Percentiles rank a stretch among this genome's conserved stretches.
Evolutionary conservation across 2,113 vertebrate genomes (phyloP).

Genomic region (Cryptomyrus ogoouensis): DNA sequence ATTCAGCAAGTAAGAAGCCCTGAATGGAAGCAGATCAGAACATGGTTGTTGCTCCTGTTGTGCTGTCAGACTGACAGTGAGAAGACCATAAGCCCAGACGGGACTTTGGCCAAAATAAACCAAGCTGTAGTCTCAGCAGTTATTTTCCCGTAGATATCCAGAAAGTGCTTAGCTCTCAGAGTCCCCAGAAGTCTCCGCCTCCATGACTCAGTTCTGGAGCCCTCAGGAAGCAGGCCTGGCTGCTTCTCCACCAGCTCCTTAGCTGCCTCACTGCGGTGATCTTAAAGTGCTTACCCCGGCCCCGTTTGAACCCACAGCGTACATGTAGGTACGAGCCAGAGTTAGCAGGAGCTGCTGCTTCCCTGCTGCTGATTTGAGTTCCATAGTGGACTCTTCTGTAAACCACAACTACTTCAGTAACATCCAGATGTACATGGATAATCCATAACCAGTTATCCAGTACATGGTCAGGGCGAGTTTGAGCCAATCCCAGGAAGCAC

Average conservation of each 20-base stretch:
- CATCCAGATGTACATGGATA: not conserved
- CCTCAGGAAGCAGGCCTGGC: not conserved
- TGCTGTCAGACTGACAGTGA: not conserved
- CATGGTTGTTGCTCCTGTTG: not conserved
- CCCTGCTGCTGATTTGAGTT: not conserved
- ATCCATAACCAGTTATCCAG: not conserved
- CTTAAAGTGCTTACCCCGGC: not conserved
- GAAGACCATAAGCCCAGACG: not conserved
- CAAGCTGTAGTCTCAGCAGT: conserved; percentile 40
- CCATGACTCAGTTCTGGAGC: conserved; percentile 32
- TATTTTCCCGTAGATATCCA: conserved; percentile 55
- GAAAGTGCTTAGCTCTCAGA: conserved; percentile 47
- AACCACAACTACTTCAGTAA: not conserved
- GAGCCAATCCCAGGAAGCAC: no score
- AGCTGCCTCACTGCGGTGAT: not conserved
- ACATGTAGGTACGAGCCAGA: not conserved
- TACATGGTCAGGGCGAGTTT: not conserved
- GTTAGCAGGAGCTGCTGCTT: not conserved
- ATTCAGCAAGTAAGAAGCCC: not conserved
- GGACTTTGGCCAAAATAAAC: conserved; percentile 52
- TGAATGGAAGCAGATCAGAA: not conserved
- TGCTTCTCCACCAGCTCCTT: not conserved
- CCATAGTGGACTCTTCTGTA: not conserved
- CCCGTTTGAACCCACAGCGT: not conserved
- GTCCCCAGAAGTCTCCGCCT: conserved; percentile 41